phyloP scores from a whole-genome alignment of 1,140 invertebrate species.

The Drosophila truncata region DNA sequence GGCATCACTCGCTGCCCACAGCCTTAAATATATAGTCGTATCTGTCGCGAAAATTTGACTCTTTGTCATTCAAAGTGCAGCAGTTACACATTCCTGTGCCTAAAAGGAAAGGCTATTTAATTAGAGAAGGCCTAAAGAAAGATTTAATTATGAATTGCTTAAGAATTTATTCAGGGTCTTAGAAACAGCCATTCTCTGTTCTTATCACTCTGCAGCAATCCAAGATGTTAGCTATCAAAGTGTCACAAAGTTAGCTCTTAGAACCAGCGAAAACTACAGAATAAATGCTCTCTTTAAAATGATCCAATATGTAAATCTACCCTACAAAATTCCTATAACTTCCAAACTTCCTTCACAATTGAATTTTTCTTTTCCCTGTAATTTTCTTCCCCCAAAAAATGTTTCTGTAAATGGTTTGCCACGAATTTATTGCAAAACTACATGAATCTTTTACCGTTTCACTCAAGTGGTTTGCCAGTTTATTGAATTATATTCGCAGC shows the following conservation, averaged over 20 bases:
- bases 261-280: too few species aligned
- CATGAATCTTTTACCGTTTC: slow-evolving; percentile 33
- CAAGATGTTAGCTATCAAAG: neutral
- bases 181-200: too few species aligned
- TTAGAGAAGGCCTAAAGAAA: neutral
- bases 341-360: neutral
- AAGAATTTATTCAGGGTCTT: neutral
- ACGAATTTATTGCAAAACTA: slow-evolving; percentile 30
- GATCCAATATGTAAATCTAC: neutral
- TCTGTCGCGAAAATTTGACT: slow-evolving; percentile 71
- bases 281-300: neutral
- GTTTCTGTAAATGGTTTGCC: neutral
- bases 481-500: slow-evolving; percentile 31
- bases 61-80: slow-evolving; percentile 60
- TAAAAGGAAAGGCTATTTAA: neutral
- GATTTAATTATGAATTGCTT: too few species aligned
- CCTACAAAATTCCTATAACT: neutral
- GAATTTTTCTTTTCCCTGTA: neutral
- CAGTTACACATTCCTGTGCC: neutral
- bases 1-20: slow-evolving; percentile 48
- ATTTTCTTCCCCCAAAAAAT: neutral
- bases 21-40: slow-evolving; percentile 64
- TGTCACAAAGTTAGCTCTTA: neutral
- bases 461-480: slow-evolving; percentile 29
- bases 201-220: neutral